These are phyloP conservation scores for Anniella stebbinsi DNA, from an alignment of 2,797 vertebrate species.

Conservation along the genomic window DNA sequence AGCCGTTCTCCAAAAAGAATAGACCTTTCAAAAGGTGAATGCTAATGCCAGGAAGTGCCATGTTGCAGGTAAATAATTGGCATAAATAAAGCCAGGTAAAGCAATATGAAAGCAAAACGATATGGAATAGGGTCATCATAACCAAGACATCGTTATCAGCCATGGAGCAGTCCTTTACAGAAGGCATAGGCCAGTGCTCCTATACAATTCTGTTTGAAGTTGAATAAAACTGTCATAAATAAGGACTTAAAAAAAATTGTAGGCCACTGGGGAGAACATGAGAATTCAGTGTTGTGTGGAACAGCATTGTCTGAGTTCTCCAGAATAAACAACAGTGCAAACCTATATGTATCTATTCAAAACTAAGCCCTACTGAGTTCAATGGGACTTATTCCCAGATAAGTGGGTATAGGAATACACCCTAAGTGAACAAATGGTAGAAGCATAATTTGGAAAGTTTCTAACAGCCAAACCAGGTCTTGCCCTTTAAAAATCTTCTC, in stretches of 20 bases:
- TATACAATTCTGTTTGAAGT: background rate
- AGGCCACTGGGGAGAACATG: background rate
- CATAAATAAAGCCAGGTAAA: background rate
- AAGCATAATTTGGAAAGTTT: background rate
- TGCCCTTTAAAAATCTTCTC: background rate
- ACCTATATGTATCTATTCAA: background rate
- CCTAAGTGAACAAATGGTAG: background rate
- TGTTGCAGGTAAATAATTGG: background rate
- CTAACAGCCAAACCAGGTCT: background rate
- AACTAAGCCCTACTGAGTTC: background rate
- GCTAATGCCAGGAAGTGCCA: background rate
- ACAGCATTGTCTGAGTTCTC: background rate
- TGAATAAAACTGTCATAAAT: background rate
- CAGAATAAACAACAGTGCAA: background rate
- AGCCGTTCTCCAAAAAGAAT: background rate
- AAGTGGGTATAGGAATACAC: background rate
- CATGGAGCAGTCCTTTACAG: background rate
- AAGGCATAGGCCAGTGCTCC: background rate
- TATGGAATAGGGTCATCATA: background rate
- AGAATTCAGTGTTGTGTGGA: background rate
- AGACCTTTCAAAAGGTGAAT: background rate
- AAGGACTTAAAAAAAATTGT: too few species aligned
- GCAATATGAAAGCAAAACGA: background rate
- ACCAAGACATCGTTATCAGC: background rate
- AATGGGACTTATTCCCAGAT: background rate